Evolutionary conservation across 2,113 vertebrate genomes (phyloP).

Genomic region (Blennius ocellaris): DNA sequence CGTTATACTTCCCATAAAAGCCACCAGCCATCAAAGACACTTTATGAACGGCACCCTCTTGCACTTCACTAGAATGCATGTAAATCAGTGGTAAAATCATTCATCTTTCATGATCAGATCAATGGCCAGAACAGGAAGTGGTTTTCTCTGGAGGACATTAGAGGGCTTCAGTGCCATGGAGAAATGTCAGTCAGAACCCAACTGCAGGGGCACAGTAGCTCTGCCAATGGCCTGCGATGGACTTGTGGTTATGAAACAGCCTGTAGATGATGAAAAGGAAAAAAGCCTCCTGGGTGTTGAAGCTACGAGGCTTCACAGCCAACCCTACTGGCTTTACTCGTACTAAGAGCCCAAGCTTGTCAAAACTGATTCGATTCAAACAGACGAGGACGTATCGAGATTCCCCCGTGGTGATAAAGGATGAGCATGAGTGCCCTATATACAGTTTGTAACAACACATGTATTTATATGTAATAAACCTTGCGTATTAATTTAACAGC

Average conservation of each 20-base stretch:
- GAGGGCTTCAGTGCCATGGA: slow-evolving; percentile 5
- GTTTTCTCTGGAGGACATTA: slow-evolving; percentile 23
- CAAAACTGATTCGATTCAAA: slow-evolving; percentile 45
- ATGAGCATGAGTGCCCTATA: slow-evolving; percentile 46
- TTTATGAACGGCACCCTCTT: slow-evolving; percentile 15
- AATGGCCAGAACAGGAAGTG: slow-evolving; percentile 20
- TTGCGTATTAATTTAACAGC: slow-evolving; percentile 27
- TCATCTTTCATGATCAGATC: slow-evolving; percentile 45
- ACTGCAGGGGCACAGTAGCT: slow-evolving; percentile 2
- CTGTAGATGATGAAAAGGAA: slow-evolving; percentile 42
- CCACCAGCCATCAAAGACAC: slow-evolving; percentile 21
- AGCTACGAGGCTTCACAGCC: slow-evolving; percentile 38
- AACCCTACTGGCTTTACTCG: slow-evolving; percentile 31
- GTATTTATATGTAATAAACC: slow-evolving; percentile 31
- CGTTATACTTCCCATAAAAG: slow-evolving; percentile 14
- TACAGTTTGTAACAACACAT: slow-evolving; percentile 37
- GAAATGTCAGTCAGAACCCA: slow-evolving; percentile 30
- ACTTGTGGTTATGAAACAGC: slow-evolving; percentile 48
- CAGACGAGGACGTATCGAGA: slow-evolving; percentile 39
- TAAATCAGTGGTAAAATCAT: slow-evolving; percentile 43
- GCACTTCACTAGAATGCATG: slow-evolving; percentile 34
- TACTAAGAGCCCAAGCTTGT: slow-evolving; percentile 50
- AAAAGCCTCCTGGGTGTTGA: slow-evolving; percentile 46
- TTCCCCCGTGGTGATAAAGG: slow-evolving; percentile 29
- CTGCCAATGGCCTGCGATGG: slow-evolving; percentile 21